Conservation (phyloP, 2,888 invertebrate species). For the Girardia tigrina region DNA sequence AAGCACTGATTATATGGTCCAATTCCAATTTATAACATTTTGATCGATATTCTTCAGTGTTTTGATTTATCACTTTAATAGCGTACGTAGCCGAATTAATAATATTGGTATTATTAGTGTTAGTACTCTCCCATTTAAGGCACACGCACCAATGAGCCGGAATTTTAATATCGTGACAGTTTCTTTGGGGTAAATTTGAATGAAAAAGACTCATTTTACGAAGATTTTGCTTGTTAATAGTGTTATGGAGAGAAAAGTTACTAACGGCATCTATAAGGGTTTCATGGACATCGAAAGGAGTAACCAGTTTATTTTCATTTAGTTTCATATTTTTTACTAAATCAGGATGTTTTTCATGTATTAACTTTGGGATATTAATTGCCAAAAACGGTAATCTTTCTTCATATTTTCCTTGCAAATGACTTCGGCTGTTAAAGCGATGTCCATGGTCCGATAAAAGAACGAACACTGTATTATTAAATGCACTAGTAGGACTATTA, state of each 20-base stretch:
- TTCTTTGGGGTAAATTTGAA: slow-evolving; percentile 58
- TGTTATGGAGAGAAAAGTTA: slow-evolving; percentile 45
- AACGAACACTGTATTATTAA: slow-evolving; percentile 58
- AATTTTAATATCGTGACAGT: slow-evolving; percentile 72
- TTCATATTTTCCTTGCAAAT: slow-evolving; percentile 76
- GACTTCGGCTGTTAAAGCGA: slow-evolving; percentile 66
- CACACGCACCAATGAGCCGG: slow-evolving; percentile 93
- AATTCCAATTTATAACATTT: slow-evolving; percentile 51
- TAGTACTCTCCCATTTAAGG: slow-evolving; percentile 63
- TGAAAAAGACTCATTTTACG: slow-evolving; percentile 45
- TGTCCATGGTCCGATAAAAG: slow-evolving; percentile 81
- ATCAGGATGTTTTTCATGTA: slow-evolving; percentile 55
- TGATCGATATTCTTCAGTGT: too few relatives aligned
- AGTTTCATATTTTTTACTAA: slow-evolving; percentile 55
- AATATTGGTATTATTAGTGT: slow-evolving; percentile 40
- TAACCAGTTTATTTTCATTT: slow-evolving; percentile 62
- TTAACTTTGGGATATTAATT: slow-evolving; percentile 64
- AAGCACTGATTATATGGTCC: slow-evolving; percentile 59
- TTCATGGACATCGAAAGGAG: slow-evolving; percentile 75
- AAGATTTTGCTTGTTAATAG: too few relatives aligned
- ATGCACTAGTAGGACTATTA: too few relatives aligned
- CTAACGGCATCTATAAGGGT: slow-evolving; percentile 63
- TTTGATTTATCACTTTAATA: slow-evolving; percentile 58
- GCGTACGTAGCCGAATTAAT: slow-evolving; percentile 55
- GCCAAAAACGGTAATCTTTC: slow-evolving; percentile 76